phyloP scores from a whole-genome alignment of 2,113 vertebrate species.

The Piaya cayana region DNA sequence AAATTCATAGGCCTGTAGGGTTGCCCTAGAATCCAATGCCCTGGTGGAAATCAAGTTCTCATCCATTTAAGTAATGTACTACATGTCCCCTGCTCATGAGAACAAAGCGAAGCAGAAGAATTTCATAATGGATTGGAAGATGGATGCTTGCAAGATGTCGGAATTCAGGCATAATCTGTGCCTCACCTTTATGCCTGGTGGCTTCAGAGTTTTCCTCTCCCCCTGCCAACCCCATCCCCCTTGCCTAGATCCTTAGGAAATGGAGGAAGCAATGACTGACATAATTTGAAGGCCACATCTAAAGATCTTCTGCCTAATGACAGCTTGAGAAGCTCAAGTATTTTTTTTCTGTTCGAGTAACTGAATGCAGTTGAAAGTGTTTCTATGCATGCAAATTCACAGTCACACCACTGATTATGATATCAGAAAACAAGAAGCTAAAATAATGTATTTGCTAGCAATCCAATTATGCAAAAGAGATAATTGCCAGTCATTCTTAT shows the following conservation, averaged over 20 bases:
- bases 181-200: neutral
- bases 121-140: neutral
- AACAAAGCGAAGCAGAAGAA: neutral
- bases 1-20: neutral
- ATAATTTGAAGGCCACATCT: neutral
- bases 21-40: neutral
- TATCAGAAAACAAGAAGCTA: neutral
- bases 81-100: neutral
- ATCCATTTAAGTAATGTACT: neutral
- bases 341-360: neutral
- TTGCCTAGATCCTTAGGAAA: neutral
- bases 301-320: neutral
- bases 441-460: neutral
- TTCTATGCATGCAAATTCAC: neutral
- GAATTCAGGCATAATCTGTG: neutral
- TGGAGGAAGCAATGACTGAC: neutral
- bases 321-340: neutral
- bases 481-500: neutral
- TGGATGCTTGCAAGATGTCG: neutral
- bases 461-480: neutral
- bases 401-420: neutral
- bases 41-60: neutral
- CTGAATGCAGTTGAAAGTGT: neutral
- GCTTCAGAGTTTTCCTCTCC: neutral
- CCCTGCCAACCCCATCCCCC: neutral